A percentile compares a stretch with the other conserved stretches of the same genome.
These are phyloP conservation scores for Sternotherus odoratus DNA, from an alignment of 2,797 vertebrate genomes.

Conservation along the genomic window DNA sequence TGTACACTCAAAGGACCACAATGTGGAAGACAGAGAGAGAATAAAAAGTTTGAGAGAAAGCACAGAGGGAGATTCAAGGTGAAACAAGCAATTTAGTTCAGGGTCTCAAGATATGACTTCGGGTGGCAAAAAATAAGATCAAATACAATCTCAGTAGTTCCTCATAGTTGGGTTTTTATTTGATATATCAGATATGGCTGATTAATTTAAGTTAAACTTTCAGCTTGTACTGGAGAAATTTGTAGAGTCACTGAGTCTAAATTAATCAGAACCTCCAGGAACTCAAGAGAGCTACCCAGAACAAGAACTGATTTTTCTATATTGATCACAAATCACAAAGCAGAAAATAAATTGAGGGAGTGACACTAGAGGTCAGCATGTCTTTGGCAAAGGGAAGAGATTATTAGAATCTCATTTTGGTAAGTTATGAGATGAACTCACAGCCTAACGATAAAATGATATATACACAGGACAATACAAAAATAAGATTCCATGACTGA, in stretches of 20 bases:
- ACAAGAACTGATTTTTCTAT: slow-evolving; percentile 45
- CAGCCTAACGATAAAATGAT: background rate
- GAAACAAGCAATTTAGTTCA: slow-evolving; percentile 28
- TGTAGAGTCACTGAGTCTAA: background rate
- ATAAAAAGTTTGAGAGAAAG: background rate
- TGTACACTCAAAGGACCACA: background rate
- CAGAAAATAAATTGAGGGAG: slow-evolving; percentile 31
- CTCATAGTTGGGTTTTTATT: slow-evolving; percentile 43
- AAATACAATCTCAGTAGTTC: slow-evolving; percentile 21
- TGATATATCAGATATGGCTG: slow-evolving; percentile 36
- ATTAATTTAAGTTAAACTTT: slow-evolving; percentile 47
- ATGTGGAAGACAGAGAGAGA: background rate
- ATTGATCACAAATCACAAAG: slow-evolving; percentile 40
- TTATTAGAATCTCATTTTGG: slow-evolving; percentile 9
- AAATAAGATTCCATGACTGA: background rate
- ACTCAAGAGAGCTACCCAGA: slow-evolving; percentile 2
- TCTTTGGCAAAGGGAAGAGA: slow-evolving; percentile 31
- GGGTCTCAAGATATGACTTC: background rate
- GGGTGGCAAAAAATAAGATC: background rate
- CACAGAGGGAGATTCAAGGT: background rate
- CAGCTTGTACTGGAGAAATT: slow-evolving; percentile 1
- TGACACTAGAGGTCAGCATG: slow-evolving; percentile 66
- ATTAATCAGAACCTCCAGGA: slow-evolving; percentile 62
- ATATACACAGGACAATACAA: background rate
- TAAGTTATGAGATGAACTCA: slow-evolving; percentile 16